Conservation (phyloP, 2,888 invertebrate species). For the Argyresthia goedartella region DNA sequence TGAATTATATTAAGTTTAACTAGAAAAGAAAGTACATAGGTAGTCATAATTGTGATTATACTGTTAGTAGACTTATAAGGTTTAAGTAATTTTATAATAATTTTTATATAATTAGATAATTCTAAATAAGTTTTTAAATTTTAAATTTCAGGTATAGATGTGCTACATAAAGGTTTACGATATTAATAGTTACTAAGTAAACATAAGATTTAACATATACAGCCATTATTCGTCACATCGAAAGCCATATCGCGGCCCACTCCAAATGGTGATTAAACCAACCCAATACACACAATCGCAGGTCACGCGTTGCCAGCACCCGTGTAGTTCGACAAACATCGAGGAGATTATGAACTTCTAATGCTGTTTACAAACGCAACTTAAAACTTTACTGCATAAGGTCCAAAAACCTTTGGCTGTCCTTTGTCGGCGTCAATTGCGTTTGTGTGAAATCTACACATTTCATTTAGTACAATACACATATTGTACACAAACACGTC, state of each 20-base stretch:
- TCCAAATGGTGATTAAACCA: slow-evolving; percentile 70
- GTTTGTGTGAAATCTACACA: slow-evolving; percentile 67
- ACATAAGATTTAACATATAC: no score
- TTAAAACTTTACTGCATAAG: slow-evolving; percentile 13
- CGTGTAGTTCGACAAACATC: slow-evolving; percentile 16
- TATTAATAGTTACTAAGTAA: no score
- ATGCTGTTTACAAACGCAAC: slow-evolving; percentile 12
- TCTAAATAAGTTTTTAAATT: no score
- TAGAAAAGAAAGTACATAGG: no score
- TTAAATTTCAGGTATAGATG: no score
- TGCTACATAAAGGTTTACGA: no score
- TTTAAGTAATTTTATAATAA: no score
- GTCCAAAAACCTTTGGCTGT: slow-evolving; percentile 20
- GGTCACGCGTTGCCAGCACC: slow-evolving; percentile 65
- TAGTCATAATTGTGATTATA: no score
- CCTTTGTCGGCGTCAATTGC: slow-evolving; percentile 43
- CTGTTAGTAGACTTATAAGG: no score
- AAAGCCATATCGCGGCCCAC: slow-evolving; percentile 65
- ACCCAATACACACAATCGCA: slow-evolving; percentile 70
- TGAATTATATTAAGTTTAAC: not conserved
- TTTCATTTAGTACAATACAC: slow-evolving; percentile 67
- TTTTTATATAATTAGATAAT: no score
- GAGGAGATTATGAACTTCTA: not conserved
- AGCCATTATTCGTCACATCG: slow-evolving; percentile 38
- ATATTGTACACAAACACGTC: slow-evolving; percentile 59